Evolutionary conservation across 2,113 vertebrate genomes (phyloP), one percentile per base, ranked within the genome.

Genomic region (Zosterops japonicus): DNA sequence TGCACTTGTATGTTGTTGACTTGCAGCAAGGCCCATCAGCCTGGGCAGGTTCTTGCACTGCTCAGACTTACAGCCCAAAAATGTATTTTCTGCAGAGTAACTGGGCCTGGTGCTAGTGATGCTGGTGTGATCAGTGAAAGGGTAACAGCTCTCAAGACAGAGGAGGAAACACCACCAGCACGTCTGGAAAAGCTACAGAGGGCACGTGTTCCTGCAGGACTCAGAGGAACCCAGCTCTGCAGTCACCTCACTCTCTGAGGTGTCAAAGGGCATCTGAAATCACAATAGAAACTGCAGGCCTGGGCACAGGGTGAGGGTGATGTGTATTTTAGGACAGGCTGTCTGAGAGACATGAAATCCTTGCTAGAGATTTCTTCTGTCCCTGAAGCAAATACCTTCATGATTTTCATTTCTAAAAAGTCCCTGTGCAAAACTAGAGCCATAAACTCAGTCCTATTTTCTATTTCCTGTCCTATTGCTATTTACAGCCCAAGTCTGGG

Each of bases 1-100:
- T 1, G 0, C 4, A 7, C 4, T 41, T 49, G 5, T 12, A 9
- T 25, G 8, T 39, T 75, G 14, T 8, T 64, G 13, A 56, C 13
- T 47, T 36, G 28, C 33, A 69, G 41, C 31, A 24, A 64, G 42
- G n/a, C 35, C 24, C n/a, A 20, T 6, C 16, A 67, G 33, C 14
- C 39, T 23, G 14, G 18, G 23, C 5, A 85, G 16, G 15, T 8
- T 27, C 47, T 52, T 52, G 14, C 22, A 14, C 13, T 33, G 4
- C 46, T 50, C n/a, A 63, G 39, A 17, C 4, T 76, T 60, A 65
- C 4, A 78, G 12, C 1, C 12, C n/a, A 63, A 16, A 39, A 18
- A 28, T 4, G 33, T 5, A 1, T 41, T 72, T 85, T 85, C 79
- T 85, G 39, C 49, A 19, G 25, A 25, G 12, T 24, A 53, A 22